phyloP scores from a whole-genome alignment of 2,113 vertebrate genomes.

The Chloebia gouldiae region DNA sequence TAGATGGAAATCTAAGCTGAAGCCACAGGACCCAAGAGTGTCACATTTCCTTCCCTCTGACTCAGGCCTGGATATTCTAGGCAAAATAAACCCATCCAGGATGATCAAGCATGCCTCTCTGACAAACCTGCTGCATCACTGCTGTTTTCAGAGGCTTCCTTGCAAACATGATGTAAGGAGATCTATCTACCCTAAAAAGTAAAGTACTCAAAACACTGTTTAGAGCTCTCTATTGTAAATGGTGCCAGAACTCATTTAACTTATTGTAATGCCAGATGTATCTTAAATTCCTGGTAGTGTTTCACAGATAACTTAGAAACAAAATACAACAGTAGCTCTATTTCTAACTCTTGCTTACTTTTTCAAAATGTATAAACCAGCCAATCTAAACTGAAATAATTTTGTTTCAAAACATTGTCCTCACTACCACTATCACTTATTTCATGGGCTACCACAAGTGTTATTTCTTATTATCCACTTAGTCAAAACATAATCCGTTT shows the following conservation, averaged over 20 bases:
- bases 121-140: background rate
- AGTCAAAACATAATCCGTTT: background rate
- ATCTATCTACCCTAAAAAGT: background rate
- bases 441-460: background rate
- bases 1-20: constrained; percentile 30
- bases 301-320: constrained; percentile 14
- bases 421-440: background rate
- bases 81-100: background rate
- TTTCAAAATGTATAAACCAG: background rate
- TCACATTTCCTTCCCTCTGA: constrained; percentile 25
- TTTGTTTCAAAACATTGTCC: background rate
- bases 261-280: background rate
- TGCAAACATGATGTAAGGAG: background rate
- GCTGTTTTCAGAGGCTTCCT: background rate
- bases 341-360: background rate
- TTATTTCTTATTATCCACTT: background rate
- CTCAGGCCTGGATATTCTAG: background rate
- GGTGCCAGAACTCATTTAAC: background rate
- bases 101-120: background rate
- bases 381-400: background rate
- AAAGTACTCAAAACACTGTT: background rate
- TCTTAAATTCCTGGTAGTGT: background rate
- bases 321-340: background rate
- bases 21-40: background rate
- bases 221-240: background rate